A percentile compares a stretch with the other conserved stretches of the same genome.
Evolutionary conservation across 2,888 invertebrate species (phyloP).

Genomic region (Osedax fenrisi): DNA sequence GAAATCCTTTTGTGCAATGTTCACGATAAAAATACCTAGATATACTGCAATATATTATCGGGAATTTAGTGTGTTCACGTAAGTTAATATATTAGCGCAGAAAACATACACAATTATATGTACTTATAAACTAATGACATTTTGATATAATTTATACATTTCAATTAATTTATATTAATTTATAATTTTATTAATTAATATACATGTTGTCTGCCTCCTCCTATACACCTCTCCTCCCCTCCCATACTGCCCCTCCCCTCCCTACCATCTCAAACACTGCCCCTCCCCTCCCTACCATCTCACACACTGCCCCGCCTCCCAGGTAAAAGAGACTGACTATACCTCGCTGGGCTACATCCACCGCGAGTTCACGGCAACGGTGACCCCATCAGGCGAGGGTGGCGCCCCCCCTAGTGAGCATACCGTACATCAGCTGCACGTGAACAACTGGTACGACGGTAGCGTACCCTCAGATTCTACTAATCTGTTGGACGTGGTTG

Average conservation of each 20-base stretch:
- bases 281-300: background rate
- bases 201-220: too few species aligned
- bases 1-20: too few species aligned
- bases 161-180: too few species aligned
- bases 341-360: background rate
- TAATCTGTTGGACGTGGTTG: background rate
- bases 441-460: background rate
- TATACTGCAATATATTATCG: too few species aligned
- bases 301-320: background rate
- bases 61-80: too few species aligned
- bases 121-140: too few species aligned
- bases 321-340: background rate
- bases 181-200: too few species aligned
- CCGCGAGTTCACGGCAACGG: background rate
- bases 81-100: too few species aligned
- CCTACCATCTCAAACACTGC: background rate
- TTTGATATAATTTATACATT: too few species aligned
- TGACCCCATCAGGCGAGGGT: background rate
- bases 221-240: too few species aligned
- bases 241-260: conserved; percentile 10
- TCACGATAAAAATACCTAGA: too few species aligned
- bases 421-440: background rate
- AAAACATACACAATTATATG: too few species aligned
- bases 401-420: background rate
- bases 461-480: background rate